Percentiles rank a stretch among this genome's conserved stretches.
These are phyloP conservation scores for Halotydeus destructor DNA, from an alignment of 1,140 invertebrate genomes.

Conservation along the genomic window DNA sequence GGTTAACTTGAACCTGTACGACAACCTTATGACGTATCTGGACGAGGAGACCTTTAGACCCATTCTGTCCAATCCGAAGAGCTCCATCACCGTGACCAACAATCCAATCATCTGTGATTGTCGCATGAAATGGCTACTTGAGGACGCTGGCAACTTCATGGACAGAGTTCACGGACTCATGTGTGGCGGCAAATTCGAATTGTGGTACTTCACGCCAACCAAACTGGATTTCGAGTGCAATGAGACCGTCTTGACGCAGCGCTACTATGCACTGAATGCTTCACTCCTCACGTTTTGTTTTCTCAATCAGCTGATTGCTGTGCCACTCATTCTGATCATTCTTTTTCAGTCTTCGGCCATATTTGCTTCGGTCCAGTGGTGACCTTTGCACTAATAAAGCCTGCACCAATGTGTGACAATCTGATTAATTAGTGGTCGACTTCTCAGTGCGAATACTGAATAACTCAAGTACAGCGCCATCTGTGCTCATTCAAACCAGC, in stretches of 20 bases:
- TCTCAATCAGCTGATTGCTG: no score
- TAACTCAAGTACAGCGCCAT: no score
- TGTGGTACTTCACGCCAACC: constrained; percentile 3
- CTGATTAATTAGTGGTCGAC: no score
- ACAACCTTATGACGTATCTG: constrained; percentile 4
- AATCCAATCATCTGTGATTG: constrained; percentile 8
- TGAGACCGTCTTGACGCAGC: neutral
- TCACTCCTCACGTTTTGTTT: no score
- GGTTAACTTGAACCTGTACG: neutral
- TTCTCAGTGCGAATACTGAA: no score
- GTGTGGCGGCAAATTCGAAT: neutral
- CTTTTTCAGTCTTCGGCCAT: no score
- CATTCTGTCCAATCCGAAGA: neutral
- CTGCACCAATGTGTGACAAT: no score
- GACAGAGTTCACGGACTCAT: constrained; percentile 4
- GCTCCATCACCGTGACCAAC: neutral
- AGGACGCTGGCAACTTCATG: constrained; percentile 3
- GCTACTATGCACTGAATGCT: no score
- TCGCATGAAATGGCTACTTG: constrained; percentile 3
- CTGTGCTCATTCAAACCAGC: no score
- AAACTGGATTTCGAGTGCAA: neutral
- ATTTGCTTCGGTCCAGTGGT: no score
- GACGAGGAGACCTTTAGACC: constrained; percentile 5
- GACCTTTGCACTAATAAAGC: no score
- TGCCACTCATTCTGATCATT: no score